phyloP scores from a whole-genome alignment of 2,797 vertebrate genomes.

The Gorsachius magnificus region DNA sequence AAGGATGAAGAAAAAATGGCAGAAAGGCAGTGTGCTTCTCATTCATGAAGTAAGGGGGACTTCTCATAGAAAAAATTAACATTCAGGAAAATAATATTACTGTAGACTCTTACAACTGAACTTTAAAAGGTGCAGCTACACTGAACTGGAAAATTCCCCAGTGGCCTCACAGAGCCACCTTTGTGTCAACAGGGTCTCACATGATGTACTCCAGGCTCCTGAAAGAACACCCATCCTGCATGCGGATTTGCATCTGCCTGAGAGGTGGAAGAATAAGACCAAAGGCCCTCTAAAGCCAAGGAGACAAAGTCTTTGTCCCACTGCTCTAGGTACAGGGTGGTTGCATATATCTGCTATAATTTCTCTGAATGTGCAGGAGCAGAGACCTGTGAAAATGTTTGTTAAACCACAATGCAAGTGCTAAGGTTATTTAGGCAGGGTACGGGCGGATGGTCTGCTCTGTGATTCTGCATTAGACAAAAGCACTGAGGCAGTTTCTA shows the following conservation, averaged over 20 bases:
- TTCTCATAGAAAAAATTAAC: background rate
- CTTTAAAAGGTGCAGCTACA: background rate
- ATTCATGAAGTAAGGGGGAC: background rate
- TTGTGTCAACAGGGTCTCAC: background rate
- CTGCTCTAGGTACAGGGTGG: background rate
- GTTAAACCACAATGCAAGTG: background rate
- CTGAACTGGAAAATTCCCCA: background rate
- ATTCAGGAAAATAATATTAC: background rate
- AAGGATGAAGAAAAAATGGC: background rate
- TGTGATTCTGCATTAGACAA: background rate
- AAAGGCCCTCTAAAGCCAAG: background rate
- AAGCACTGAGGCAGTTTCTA: background rate
- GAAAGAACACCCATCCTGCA: background rate
- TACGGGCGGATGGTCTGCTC: background rate
- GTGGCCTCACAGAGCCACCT: background rate
- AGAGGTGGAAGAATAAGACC: background rate
- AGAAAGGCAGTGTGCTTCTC: background rate
- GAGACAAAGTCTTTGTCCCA: background rate
- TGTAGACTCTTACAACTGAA: background rate
- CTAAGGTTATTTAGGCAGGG: background rate
- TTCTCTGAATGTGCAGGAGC: background rate
- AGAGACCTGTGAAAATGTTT: background rate
- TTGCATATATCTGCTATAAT: background rate
- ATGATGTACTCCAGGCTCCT: background rate
- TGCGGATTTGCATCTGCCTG: fast-evolving